Base-by-base conservation (phyloP, 2,888 invertebrate genomes). In the Sarcophaga variegata region DNA sequence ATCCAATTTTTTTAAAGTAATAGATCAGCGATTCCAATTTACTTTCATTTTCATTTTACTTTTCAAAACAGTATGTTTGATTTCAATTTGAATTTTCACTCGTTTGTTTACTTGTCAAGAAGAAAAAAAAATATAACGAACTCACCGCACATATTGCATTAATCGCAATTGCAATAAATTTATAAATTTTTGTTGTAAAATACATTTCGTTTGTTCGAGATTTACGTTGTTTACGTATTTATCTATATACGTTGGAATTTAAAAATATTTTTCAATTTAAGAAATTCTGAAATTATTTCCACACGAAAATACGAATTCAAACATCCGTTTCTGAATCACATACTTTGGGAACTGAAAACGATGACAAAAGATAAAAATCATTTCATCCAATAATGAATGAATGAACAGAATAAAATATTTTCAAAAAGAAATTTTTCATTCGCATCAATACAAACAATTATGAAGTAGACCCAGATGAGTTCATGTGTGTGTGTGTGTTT, bases 81-180 rank as follows among this genome's bases (percentile, higher is more conserved):
- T 37, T 37, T 10, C 10, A 37, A 10, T 10, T 2, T 2, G 2
- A 37, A 37, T 37, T 37, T 37, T 37, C 2, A 37, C 10, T 37
- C 37, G 37, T 2, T 37, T 37, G 27, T 2, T 37, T 2, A 37
- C 37, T 37, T 37, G 1, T 37, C 3, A 10, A 27, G 37, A 37
- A 37, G 37, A 2, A 45, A n/a, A 20, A 37, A 47, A 6, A 22
- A 3, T 25, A 14, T 22, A 37, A 47, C n/a, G 4, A 54, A 86
- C 85, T 88, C 69, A 88, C 88, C 76, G 83, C 88, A 75, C 88
- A 86, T 2, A 88, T 49, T 59, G 76, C 66, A 81, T 90, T 91
- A 81, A 91, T 89, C 74, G 89, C 83, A 88, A 89, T 90, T 79
- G 91, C 85, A 72, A 89, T 83, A 80, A 90, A 89, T 87, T 90